Evolutionary conservation across 2,113 vertebrate genomes (phyloP), one percentile per base, ranked within the genome.

Genomic region (Harpagus bidentatus): DNA sequence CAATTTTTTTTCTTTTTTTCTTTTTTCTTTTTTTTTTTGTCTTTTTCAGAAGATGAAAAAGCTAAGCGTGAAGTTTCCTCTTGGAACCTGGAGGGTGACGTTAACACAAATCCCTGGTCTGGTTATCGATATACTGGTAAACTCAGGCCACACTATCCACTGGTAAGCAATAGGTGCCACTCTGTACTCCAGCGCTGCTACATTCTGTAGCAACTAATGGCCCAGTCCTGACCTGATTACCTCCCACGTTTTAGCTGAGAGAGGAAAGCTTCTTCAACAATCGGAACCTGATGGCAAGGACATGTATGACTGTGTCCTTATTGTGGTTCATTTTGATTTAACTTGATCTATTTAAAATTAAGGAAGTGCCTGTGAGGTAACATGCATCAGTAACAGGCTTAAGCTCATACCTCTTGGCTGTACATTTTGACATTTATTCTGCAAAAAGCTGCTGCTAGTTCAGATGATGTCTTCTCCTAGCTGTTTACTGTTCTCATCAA

Each of bases 61-160:
- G 98, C 98, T 50, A 99, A 99, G 86, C 98, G 97, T 95, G 99
- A 99, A 93, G 96, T 98, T 65, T 98, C 98, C 43, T 97, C 98
- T 11, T 99, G 99, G 98, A 99, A 98, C 58, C 92, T 99, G 80
- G 99, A 99, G 97, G 99, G 98, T 13, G 99, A 99, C 9, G 79
- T 98, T 81, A 99, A 99, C 97, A 99, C 99, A 90, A 99, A 99
- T 96, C 99, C 99, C 8, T 99, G 99, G 99, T 98, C 99, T 80
- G 99, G 99, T 47, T 99, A 99, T 98, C 98, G 99, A 62, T 99
- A 99, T 58, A 99, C 99, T 45, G 99, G 99, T 56, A 99, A 99
- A 98, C 98, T 99, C 78, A 98, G 98, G 84, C 99, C 99, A 42
- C 97, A 99, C 97, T 99, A 99, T 92, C 99, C 99, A 43, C 97